Evolutionary conservation across 30 jellyfish, hydroid and myxozoan genomes (phyloP).

Genomic region (Calvadosia cruxmelitensis): DNA sequence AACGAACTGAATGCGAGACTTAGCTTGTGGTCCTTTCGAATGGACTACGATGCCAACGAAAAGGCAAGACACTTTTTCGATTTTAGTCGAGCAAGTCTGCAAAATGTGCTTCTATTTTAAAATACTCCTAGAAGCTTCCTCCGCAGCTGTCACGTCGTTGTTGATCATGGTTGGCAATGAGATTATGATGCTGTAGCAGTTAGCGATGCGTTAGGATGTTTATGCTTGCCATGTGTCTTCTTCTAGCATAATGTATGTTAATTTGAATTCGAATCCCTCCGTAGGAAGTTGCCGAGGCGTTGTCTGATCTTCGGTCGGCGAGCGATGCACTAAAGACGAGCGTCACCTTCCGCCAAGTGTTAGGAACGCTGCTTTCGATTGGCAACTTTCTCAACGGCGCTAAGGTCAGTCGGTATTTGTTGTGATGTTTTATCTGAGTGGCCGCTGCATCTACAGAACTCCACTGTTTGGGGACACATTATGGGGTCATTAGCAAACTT

Average conservation of each 20-base stretch:
- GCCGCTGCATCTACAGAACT: too few species aligned
- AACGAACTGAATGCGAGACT: constrained; percentile 92
- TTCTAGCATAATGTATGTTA: too few species aligned
- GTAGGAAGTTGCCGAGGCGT: constrained; percentile 93
- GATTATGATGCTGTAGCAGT: too few species aligned
- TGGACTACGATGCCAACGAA: constrained; percentile 85
- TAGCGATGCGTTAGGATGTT: too few species aligned
- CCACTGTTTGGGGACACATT: background rate
- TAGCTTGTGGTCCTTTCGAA: constrained; percentile 72
- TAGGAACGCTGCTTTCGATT: constrained; percentile 73
- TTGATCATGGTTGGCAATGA: too few species aligned
- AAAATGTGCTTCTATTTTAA: too few species aligned
- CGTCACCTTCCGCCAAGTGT: constrained; percentile 50
- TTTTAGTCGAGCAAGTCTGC: background rate
- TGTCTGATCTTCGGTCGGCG: constrained; percentile 55
- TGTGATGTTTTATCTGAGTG: too few species aligned
- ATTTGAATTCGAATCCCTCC: too few species aligned
- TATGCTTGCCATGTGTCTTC: too few species aligned
- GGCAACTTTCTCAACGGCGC: constrained; percentile 95
- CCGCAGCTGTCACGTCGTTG: too few species aligned
- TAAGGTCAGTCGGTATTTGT: constrained; percentile 34
- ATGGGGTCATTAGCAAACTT: background rate
- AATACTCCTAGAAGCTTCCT: too few species aligned
- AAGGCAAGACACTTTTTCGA: constrained; percentile 12
- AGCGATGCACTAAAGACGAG: constrained; percentile 55